Evolutionary conservation across 2,888 invertebrate species (phyloP).

Genomic region (Temnothorax ravouxi): DNA sequence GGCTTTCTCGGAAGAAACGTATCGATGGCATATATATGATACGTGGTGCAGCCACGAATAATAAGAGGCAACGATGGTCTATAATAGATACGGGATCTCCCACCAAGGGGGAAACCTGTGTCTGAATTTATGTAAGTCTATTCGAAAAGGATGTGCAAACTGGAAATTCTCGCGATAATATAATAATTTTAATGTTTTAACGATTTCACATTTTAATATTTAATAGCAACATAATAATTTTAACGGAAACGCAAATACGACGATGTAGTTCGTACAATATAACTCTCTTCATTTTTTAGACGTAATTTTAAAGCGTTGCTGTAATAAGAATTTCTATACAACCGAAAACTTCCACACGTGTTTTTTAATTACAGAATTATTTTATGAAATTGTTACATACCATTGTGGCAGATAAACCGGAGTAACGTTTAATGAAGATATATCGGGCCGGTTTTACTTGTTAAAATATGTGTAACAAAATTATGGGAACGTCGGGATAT

Average conservation of each 20-base stretch:
- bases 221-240: neutral
- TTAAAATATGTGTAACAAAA: conserved; percentile 51
- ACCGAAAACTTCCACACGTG: neutral
- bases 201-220: neutral
- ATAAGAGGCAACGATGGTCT: conserved; percentile 9
- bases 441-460: conserved; percentile 36
- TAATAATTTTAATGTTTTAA: conserved; percentile 1
- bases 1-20: conserved; percentile 41
- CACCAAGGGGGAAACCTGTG: neutral
- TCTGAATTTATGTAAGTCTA: neutral
- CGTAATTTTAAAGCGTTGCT: conserved; percentile 1
- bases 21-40: conserved; percentile 15
- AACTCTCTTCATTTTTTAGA: conserved; percentile 5
- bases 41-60: neutral
- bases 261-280: neutral
- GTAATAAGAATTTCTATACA: conserved; percentile 11
- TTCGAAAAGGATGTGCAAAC: neutral
- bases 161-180: neutral
- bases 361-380: conserved; percentile 19
- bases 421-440: conserved; percentile 34
- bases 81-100: neutral
- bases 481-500: conserved; percentile 50
- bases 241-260: neutral
- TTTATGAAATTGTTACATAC: conserved; percentile 7
- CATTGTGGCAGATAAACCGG: conserved; percentile 23